A percentile compares a stretch with the other conserved stretches of the same genome.
phyloP scores from a whole-genome alignment of 2,888 invertebrate genomes.

The Dusona sp. region DNA sequence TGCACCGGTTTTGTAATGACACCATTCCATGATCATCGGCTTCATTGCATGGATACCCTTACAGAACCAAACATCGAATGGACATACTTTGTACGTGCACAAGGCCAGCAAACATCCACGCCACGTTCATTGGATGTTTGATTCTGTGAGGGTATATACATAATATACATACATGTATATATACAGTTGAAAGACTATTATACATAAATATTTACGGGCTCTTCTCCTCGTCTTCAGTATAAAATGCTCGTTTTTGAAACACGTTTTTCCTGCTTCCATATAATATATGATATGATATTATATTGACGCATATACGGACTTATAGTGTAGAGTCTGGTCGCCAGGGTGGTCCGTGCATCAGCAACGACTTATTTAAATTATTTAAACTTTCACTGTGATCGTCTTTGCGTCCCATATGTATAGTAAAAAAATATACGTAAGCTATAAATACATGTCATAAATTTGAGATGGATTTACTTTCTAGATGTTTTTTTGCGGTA shows the following conservation, averaged over 20 bases:
- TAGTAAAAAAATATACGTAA: not conserved
- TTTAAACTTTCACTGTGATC: conserved; percentile 58
- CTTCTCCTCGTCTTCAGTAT: conserved; percentile 53
- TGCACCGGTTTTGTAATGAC: conserved; percentile 62
- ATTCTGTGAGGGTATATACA: too few relatives aligned
- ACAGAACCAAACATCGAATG: too few relatives aligned
- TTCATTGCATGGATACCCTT: conserved; percentile 29
- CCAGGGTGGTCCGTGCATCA: conserved; percentile 58
- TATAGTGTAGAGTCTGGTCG: conserved; percentile 25
- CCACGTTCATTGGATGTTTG: too few relatives aligned
- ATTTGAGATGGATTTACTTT: not conserved
- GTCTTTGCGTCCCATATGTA: not conserved
- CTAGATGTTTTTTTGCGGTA: not conserved
- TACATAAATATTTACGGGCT: conserved; percentile 31
- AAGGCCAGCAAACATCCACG: too few relatives aligned
- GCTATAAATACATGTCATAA: not conserved
- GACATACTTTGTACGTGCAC: too few relatives aligned
- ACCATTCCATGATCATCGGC: conserved; percentile 40
- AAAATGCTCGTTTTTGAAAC: conserved; percentile 63
- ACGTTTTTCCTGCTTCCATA: conserved; percentile 58
- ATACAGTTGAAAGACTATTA: conserved; percentile 33
- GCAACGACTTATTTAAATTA: conserved; percentile 51
- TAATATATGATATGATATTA: conserved; percentile 12
- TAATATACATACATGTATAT: conserved; percentile 6
- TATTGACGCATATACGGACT: conserved; percentile 5